Base-by-base conservation (phyloP, 2,888 invertebrate genomes). In the Nebria brevicollis region DNA sequence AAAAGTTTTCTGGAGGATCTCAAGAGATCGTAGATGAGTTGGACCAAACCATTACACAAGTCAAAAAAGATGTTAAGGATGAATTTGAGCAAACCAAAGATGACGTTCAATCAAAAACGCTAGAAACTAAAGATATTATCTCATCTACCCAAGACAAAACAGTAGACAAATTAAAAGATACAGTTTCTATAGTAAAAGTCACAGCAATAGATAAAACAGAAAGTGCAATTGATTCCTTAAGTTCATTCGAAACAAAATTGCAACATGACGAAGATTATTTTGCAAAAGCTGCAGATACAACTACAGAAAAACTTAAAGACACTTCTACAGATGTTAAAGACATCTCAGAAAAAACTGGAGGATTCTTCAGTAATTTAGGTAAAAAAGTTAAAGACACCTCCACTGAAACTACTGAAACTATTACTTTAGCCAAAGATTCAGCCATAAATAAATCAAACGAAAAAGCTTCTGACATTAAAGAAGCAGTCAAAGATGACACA, bases 361-460 rank as follows among this genome's bases (percentile, higher is more conserved):
- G 82, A 77, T 81, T 83, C 15, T 82, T 83, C 43, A 82, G 81
- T 68, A 83, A 82, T 77, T 77, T 83, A 68, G 81, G 81, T n/a
- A 75, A 77, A 79, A 82, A 75, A 81, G 15, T 70, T 54, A 70
- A 77, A 43, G 54, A 43, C 42, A 70, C 15, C 26, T 2, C n/a
- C 26, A 11, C 4, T 20, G 68, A 75, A 13, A 11, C 54, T 5
- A 76, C 65, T 1, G 82, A 83, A 7, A 1, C 72, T 1, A 82
- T 85, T 5, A 82, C 82, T 68, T 77, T 82, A 8, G 77, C 82
- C 0, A 84, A 84, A 25, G 76, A 84, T 25, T 81, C 42, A 11
- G 73, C 34, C 20, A 34, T 41, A 3, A 83, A 83, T 13, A 82
- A 81, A 64, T 80, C 82, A 1, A 85, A 85, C 72, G 83, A 84